Conservation (phyloP, 2,113 vertebrate genomes). For the Dasyurus viverrinus region DNA sequence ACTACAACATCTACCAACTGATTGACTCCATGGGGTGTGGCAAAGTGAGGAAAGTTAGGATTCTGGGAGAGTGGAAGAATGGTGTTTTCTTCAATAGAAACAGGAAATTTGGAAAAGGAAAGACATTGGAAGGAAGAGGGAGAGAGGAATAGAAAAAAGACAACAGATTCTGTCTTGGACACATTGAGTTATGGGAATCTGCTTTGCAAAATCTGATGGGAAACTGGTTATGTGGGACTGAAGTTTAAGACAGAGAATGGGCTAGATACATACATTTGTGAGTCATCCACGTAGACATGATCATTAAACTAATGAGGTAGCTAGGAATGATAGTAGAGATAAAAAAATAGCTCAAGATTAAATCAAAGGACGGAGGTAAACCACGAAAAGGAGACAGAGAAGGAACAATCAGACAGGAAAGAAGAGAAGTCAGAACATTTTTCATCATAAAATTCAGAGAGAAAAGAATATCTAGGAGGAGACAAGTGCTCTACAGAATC, state of each 20-base stretch:
- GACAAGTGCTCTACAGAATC: neutral
- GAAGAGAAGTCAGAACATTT: neutral
- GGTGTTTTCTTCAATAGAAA: neutral
- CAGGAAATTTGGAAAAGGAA: neutral
- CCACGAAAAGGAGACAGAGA: neutral
- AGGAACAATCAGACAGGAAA: neutral
- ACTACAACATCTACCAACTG: neutral
- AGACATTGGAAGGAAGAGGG: neutral
- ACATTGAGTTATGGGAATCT: neutral
- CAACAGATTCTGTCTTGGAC: neutral
- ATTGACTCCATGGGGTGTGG: neutral
- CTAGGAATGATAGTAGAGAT: neutral
- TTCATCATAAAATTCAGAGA: neutral
- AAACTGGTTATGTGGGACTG: neutral
- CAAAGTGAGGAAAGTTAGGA: neutral
- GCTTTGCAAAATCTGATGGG: neutral
- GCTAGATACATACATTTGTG: neutral
- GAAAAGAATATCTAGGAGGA: neutral
- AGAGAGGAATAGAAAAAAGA: neutral
- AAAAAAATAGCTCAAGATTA: neutral
- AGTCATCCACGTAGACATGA: neutral
- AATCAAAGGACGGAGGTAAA: neutral
- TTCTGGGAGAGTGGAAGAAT: neutral
- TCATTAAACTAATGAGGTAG: neutral
- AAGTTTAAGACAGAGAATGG: neutral